A percentile compares a stretch with the other conserved stretches of the same genome.
Evolutionary conservation across 2,888 invertebrate species (phyloP).

Genomic region (Tyria jacobaeae): DNA sequence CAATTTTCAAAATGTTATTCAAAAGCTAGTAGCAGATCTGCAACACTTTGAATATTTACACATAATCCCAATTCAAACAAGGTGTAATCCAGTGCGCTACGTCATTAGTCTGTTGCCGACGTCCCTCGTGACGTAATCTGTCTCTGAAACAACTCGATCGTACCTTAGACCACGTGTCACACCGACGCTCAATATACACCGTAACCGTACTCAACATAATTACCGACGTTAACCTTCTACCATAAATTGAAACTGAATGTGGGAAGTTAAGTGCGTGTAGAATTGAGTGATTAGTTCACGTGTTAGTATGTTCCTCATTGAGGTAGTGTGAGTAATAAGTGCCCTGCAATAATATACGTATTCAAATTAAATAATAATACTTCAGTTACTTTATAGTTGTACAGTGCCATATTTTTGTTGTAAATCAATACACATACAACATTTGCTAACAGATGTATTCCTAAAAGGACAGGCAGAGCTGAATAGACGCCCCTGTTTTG

Average conservation of each 20-base stretch:
- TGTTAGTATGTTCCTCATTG: neutral
- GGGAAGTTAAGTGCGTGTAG: neutral
- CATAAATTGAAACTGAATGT: conserved; percentile 5
- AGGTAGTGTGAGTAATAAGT: neutral
- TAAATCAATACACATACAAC: too few relatives aligned
- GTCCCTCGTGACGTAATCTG: conserved; percentile 41
- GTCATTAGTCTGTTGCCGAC: conserved; percentile 35
- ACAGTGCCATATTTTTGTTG: too few relatives aligned
- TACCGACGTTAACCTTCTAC: conserved; percentile 1
- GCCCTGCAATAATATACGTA: too few relatives aligned
- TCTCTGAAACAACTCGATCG: conserved; percentile 37
- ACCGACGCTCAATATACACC: conserved; percentile 38
- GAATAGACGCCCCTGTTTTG: too few relatives aligned
- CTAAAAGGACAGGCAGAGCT: too few relatives aligned
- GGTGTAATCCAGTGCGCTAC: conserved; percentile 23
- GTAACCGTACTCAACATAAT: too few relatives aligned
- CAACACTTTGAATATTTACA: neutral
- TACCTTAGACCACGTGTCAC: too few relatives aligned
- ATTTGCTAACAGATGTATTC: too few relatives aligned
- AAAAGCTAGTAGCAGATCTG: too few relatives aligned
- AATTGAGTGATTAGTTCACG: neutral
- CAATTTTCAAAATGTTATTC: too few relatives aligned
- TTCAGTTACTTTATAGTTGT: too few relatives aligned
- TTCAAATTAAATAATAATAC: too few relatives aligned
- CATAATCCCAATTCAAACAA: neutral